Conservation (phyloP, 2,888 invertebrate species). For the Hedya salicella region DNA sequence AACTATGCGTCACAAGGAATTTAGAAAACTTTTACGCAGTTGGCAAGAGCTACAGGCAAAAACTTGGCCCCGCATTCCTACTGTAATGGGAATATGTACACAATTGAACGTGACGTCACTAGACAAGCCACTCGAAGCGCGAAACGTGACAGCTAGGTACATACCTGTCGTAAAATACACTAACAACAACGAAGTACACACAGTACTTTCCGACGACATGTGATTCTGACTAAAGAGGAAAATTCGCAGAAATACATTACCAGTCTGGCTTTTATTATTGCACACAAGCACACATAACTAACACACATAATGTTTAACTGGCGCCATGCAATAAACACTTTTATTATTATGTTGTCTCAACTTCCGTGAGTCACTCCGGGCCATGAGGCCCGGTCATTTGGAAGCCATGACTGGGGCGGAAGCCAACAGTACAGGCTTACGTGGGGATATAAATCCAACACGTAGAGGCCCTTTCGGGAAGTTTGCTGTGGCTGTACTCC, state of each 20-base stretch:
- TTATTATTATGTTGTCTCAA: too few species aligned
- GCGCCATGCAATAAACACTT: too few species aligned
- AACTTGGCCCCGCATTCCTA: slow-evolving; percentile 28
- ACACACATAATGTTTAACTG: too few species aligned
- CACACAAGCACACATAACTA: background rate
- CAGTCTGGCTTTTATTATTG: background rate
- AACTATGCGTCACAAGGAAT: slow-evolving; percentile 12
- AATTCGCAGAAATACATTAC: slow-evolving; percentile 1
- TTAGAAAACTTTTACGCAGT: slow-evolving; percentile 13
- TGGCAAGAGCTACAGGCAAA: slow-evolving; percentile 21
- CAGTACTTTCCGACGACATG: slow-evolving; percentile 7
- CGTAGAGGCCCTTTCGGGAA: too few species aligned
- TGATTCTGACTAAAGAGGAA: background rate
- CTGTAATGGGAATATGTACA: slow-evolving; percentile 26
- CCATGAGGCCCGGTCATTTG: too few species aligned
- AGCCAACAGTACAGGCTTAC: too few species aligned
- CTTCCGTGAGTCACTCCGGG: too few species aligned
- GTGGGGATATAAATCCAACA: too few species aligned
- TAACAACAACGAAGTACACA: background rate
- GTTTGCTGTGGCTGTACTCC: too few species aligned
- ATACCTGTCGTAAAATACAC: slow-evolving; percentile 19
- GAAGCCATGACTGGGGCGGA: too few species aligned
- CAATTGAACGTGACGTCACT: slow-evolving; percentile 26
- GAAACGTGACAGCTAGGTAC: slow-evolving; percentile 28
- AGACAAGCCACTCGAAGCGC: slow-evolving; percentile 4